Conservation (phyloP, 1,140 invertebrate species). For the Bathynomus jamesi region DNA sequence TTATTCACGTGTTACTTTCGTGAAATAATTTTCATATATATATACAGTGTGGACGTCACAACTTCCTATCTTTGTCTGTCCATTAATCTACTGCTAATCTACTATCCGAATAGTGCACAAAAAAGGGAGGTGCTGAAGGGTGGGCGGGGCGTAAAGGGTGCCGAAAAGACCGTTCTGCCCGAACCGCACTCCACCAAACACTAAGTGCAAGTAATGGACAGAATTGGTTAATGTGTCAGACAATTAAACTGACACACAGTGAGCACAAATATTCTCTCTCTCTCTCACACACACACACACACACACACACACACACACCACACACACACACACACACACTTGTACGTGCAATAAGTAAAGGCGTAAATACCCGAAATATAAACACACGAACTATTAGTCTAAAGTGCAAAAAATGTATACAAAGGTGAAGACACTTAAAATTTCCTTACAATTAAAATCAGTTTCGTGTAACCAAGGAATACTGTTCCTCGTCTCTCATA, state of each 20-base stretch:
- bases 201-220: neutral
- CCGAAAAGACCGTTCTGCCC: neutral
- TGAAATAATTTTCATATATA: neutral
- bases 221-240: neutral
- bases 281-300: neutral
- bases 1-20: no score
- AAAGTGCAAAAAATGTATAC: neutral
- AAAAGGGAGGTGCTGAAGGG: neutral
- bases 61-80: neutral
- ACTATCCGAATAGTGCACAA: neutral
- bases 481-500: no score
- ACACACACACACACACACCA: neutral
- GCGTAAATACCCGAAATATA: neutral
- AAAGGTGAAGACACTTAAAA: neutral
- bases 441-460: no score
- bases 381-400: neutral
- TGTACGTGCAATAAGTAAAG: neutral
- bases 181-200: neutral
- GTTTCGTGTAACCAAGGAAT: no score
- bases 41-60: neutral
- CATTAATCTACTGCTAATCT: neutral
- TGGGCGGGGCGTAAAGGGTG: neutral
- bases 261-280: neutral
- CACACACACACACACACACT: neutral
- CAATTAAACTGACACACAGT: neutral